Percentiles rank a stretch among this genome's conserved stretches.
Evolutionary conservation across 2,797 vertebrate species (phyloP).

Genomic region (Corythornis leucogaster): DNA sequence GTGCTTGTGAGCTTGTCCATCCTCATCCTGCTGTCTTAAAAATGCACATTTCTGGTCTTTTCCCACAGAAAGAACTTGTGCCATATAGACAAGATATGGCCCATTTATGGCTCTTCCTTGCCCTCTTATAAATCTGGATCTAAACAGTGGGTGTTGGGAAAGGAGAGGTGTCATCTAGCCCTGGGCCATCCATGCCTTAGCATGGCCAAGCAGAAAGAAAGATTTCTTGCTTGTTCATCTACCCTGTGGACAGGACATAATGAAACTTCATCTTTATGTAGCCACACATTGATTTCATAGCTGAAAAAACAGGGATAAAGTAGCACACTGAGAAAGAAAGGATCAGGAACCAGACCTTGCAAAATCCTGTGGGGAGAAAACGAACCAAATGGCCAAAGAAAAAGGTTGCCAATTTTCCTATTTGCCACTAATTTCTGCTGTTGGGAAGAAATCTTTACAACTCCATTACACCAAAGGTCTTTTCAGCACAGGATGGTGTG

Average conservation of each 20-base stretch:
- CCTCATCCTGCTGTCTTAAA: too few species aligned
- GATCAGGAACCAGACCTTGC: background rate
- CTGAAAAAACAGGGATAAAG: background rate
- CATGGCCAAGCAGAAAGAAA: background rate
- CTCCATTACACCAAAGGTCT: background rate
- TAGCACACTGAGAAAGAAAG: background rate
- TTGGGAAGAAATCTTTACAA: background rate
- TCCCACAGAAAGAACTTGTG: too few species aligned
- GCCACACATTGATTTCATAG: background rate
- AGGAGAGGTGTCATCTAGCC: background rate
- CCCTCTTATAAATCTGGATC: too few species aligned
- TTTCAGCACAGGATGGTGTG: background rate
- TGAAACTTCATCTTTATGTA: fast-evolving
- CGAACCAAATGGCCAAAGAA: background rate
- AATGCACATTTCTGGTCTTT: too few species aligned
- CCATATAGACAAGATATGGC: too few species aligned
- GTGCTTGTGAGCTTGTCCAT: too few species aligned
- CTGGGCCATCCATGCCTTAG: background rate
- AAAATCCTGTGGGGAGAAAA: background rate
- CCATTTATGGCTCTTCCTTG: too few species aligned
- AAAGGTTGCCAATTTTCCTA: background rate
- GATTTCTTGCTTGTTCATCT: background rate
- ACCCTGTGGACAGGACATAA: background rate
- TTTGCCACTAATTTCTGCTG: background rate
- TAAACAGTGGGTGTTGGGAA: background rate